Conservation (phyloP, 2,797 vertebrate species). For the Helostoma temminkii region DNA sequence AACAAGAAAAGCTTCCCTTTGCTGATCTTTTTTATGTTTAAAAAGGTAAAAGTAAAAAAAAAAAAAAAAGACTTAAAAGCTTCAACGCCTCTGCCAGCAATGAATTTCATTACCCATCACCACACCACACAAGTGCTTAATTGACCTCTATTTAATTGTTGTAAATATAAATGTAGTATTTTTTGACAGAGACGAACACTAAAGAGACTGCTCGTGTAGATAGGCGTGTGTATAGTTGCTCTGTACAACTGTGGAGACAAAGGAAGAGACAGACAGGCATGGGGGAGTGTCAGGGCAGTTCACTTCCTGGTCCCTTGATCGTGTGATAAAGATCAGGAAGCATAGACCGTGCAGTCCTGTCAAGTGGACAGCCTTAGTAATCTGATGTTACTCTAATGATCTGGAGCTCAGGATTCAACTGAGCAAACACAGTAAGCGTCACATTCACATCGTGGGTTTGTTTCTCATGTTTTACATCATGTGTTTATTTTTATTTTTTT, state of each 20-base stretch:
- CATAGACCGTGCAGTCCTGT: constrained; percentile 53
- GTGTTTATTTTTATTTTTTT: constrained; percentile 36
- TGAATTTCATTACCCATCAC: constrained; percentile 58
- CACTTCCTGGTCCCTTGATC: constrained; percentile 60
- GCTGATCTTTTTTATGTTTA: constrained; percentile 45
- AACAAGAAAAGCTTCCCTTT: constrained; percentile 74
- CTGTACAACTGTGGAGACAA: constrained; percentile 86
- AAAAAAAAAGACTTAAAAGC: constrained; percentile 65
- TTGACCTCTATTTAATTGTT: constrained; percentile 94
- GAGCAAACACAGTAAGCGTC: constrained; percentile 75
- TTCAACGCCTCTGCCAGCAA: constrained; percentile 83
- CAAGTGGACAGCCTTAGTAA: constrained; percentile 59
- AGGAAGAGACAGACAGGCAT: constrained; percentile 79
- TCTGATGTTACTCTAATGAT: constrained; percentile 35
- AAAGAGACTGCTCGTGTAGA: constrained; percentile 87
- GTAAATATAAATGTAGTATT: constrained; percentile 93
- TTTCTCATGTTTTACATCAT: constrained; percentile 26
- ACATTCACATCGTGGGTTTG: too few species aligned
- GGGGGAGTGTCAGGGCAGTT: constrained; percentile 73
- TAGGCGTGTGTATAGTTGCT: constrained; percentile 83
- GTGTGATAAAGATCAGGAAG: constrained; percentile 38
- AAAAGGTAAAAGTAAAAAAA: constrained; percentile 24
- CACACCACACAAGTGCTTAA: constrained; percentile 90
- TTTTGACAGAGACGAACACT: constrained; percentile 86
- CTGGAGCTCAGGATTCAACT: constrained; percentile 65